Evolutionary conservation across 2,113 vertebrate species (phyloP), one percentile per base, ranked within the genome.

Genomic region (Corythornis cristatus): DNA sequence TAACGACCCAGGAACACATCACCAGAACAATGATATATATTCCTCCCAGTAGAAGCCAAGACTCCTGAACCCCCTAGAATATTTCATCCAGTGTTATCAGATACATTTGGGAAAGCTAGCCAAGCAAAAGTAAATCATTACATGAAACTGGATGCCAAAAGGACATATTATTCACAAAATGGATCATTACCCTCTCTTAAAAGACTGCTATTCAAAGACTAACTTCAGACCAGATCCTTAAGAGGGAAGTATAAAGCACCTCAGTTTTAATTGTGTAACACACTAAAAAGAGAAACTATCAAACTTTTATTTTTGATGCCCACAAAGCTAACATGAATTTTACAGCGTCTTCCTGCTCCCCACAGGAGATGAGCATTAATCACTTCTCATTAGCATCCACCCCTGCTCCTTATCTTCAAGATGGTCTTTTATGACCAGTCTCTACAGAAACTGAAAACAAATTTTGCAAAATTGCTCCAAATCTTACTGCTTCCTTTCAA

Each of bases 11-110:
- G 12, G 14, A 83, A 25, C 54, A 21, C n/a, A 61, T 6, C 72
- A 20, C 25, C 56, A 74, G 42, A 62, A 17, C 8, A 31, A 17
- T n/a, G 73, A 20, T 1, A 12, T 0, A 20, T 14, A 14, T 22
- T 75, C 35, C 46, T 40, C 23, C 16, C 43, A 31, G 23, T 3
- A 62, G 20, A 8, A 64, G 14, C 3, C 29, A 65, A 53, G 68
- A 26, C 37, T 58, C 73, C n/a, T 23, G 45, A 50, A 40, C 5
- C 2, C 18, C 18, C 21, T 9, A 3, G 10, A 64, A 26, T 0
- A 3, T 15, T n/a, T 28, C 31, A n/a, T 10, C n/a, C 56, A 40
- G 35, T 1, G 6, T 8, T 8, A 35, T 17, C 1, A 1, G 14
- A 57, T 5, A 21, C 29, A 37, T 20, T 53, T 42, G 50, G n/a